These are phyloP conservation scores for Rotaria magnacalcarata DNA, from an alignment of 2,888 invertebrate genomes.

Conservation along the genomic window DNA sequence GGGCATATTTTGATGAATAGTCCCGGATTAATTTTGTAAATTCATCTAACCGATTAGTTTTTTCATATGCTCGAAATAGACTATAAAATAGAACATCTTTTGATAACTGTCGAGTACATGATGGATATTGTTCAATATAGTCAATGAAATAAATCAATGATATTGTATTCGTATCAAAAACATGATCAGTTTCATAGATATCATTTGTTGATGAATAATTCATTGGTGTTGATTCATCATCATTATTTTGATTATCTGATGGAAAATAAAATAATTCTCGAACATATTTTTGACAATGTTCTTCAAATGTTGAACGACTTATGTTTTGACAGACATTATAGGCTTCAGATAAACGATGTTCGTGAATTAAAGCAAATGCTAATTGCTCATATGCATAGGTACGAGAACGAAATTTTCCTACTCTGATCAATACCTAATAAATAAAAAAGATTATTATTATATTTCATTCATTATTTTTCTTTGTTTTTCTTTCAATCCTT, in stretches of 20 bases:
- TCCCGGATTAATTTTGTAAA: neutral
- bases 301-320: conserved; percentile 14
- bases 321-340: neutral
- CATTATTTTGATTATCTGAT: neutral
- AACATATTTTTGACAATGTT: conserved; percentile 1
- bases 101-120: neutral
- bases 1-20: neutral
- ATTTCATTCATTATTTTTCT: too few species aligned
- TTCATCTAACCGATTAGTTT: neutral
- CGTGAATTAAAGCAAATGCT: conserved; percentile 7
- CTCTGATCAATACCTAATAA: neutral
- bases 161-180: neutral
- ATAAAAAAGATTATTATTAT: too few species aligned
- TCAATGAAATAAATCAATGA: neutral
- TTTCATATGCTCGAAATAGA: neutral
- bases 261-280: neutral
- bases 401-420: neutral
- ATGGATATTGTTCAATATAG: conserved; percentile 8
- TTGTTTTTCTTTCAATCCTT: too few species aligned
- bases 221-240: neutral
- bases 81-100: neutral
- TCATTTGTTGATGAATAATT: neutral
- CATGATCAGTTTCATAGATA: neutral
- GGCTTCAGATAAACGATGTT: neutral
- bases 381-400: conserved; percentile 17